Evolutionary conservation across 2,888 invertebrate genomes (phyloP).

Genomic region (Apoderus coryli): DNA sequence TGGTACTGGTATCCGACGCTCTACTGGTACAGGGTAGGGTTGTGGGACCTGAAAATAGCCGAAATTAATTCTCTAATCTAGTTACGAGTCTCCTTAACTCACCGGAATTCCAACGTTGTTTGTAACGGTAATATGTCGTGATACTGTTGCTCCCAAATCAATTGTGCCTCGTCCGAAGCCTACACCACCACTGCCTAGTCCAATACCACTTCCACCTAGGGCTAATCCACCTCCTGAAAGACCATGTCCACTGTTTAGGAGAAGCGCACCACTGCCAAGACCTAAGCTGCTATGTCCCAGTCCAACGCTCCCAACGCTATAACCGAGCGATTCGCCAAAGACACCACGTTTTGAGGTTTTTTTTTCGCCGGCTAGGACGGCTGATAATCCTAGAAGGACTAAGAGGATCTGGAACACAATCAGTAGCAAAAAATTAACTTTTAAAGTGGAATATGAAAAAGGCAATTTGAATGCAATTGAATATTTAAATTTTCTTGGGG

Average conservation of each 20-base stretch:
- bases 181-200: conserved; percentile 14
- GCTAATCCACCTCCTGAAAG: conserved; percentile 9
- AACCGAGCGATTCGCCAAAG: conserved; percentile 29
- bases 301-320: conserved; percentile 15
- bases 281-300: not conserved
- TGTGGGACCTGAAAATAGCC: too few relatives aligned
- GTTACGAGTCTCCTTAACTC: too few relatives aligned
- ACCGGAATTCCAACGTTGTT: conserved; percentile 36
- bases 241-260: conserved; percentile 18
- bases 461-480: too few relatives aligned
- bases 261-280: too few relatives aligned
- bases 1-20: conserved; percentile 36
- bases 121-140: conserved; percentile 31
- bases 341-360: conserved; percentile 34
- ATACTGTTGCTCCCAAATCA: conserved; percentile 23
- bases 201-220: conserved; percentile 14
- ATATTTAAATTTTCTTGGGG: too few relatives aligned
- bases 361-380: conserved; percentile 30
- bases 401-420: conserved; percentile 31
- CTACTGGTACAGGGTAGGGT: conserved; percentile 37
- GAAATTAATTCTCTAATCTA: too few relatives aligned
- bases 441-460: conserved; percentile 3
- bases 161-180: conserved; percentile 15
- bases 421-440: conserved; percentile 8
- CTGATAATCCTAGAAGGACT: conserved; percentile 31